Percentiles rank a stretch among this genome's conserved stretches.
phyloP scores from a whole-genome alignment of 2,797 vertebrate species.

The Sternotherus odoratus region DNA sequence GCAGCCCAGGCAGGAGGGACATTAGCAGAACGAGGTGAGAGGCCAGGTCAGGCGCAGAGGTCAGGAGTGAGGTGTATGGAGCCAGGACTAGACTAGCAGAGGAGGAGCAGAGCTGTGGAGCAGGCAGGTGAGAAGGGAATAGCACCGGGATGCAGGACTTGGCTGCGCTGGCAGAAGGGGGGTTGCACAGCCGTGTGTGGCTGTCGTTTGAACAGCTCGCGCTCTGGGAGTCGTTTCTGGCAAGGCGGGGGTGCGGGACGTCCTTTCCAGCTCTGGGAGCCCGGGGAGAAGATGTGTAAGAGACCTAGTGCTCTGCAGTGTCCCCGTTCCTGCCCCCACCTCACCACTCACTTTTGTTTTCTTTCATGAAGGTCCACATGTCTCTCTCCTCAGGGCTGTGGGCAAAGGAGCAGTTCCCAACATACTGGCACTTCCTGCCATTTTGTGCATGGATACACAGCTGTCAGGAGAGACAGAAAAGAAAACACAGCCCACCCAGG shows the following conservation, averaged over 20 bases:
- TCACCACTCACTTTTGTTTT: slow-evolving; percentile 89
- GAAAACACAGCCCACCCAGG: background rate
- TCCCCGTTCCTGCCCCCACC: background rate
- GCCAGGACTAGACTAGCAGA: background rate
- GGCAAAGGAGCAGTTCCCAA: slow-evolving; percentile 93
- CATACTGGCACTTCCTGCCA: slow-evolving; percentile 90
- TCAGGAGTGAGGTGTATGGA: background rate
- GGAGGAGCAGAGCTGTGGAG: background rate
- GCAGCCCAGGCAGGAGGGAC: background rate
- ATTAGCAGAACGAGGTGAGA: background rate
- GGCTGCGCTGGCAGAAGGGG: background rate
- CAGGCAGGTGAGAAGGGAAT: background rate
- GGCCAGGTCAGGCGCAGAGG: background rate
- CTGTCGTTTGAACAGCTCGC: background rate
- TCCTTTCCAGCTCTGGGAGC: background rate
- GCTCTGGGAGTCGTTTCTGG: background rate
- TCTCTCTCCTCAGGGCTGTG: slow-evolving; percentile 96
- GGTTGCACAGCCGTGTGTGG: background rate
- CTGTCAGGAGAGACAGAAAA: slow-evolving; percentile 78
- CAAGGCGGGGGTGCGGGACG: background rate
- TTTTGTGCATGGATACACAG: slow-evolving; percentile 90
- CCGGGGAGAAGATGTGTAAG: background rate
- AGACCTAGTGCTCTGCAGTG: background rate
- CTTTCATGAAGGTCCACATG: slow-evolving; percentile 98
- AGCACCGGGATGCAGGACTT: background rate